A percentile compares a stretch with the other conserved stretches of the same genome.
These are phyloP conservation scores for Eurytoma adleriae DNA, from an alignment of 2,888 invertebrate genomes.

Conservation along the genomic window DNA sequence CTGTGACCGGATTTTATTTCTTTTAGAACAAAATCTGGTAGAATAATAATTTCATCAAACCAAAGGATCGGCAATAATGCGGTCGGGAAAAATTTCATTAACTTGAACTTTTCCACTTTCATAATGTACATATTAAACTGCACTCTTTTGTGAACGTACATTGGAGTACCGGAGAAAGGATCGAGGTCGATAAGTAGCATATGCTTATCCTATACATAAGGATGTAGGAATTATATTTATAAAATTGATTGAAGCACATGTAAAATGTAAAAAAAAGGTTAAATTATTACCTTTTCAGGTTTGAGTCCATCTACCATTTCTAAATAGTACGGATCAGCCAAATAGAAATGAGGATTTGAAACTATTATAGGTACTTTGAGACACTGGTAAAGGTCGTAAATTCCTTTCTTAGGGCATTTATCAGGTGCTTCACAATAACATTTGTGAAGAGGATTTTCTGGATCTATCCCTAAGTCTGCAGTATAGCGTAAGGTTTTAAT, in stretches of 20 bases:
- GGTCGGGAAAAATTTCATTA: conserved; percentile 82
- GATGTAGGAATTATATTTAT: neutral
- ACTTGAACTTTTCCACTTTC: conserved; percentile 81
- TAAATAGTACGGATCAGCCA: conserved; percentile 77
- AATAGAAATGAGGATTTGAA: conserved; percentile 88
- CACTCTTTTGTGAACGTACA: conserved; percentile 84
- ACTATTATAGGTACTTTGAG: conserved; percentile 84
- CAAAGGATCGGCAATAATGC: conserved; percentile 86
- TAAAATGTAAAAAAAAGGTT: no score
- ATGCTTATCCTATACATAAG: conserved; percentile 80
- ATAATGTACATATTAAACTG: conserved; percentile 85
- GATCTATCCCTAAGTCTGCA: conserved; percentile 83
- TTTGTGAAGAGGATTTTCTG: conserved; percentile 77
- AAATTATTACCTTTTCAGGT: conserved; percentile 63
- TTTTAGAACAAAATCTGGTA: conserved; percentile 65
- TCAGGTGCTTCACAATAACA: conserved; percentile 80
- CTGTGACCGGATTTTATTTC: conserved; percentile 61
- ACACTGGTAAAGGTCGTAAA: conserved; percentile 83
- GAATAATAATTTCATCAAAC: conserved; percentile 83
- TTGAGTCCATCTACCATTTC: conserved; percentile 66
- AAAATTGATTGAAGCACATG: neutral
- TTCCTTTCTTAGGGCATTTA: conserved; percentile 84
- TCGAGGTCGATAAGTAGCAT: conserved; percentile 88
- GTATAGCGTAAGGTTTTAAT: conserved; percentile 80
- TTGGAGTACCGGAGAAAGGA: conserved; percentile 85